Evolutionary conservation across 1,140 invertebrate genomes (phyloP), one percentile per base, ranked within the genome.

Genomic region (Thaumetopoea pityocampa): DNA sequence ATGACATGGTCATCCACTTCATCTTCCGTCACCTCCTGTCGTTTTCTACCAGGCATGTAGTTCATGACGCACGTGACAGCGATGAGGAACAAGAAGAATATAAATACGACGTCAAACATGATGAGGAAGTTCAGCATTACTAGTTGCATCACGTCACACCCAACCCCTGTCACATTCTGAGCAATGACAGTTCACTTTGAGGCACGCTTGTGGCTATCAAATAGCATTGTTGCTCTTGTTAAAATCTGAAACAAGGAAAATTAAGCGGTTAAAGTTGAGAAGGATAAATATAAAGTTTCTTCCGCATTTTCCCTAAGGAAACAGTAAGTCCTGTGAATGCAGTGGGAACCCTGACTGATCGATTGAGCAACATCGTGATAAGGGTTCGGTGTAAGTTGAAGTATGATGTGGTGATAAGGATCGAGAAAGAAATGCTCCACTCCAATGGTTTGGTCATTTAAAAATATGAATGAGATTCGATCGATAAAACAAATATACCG

Each of bases 101-200:
- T 87, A 87, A 94, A 94, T 72, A 93, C 92, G 70, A 93, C 88
- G 85, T 94, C 92, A 88, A 94, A 94, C 92, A 94, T 93, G 86
- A 93, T 89, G 70, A 94, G 88, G 58, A 92, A 93, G 85, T 94
- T 93, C 83, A 93, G 88, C 87, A 91, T 92, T 89, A 93, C 87
- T 67, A 93, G 86, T 89, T 90, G 92, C 92, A 94, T 94, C 79
- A 83, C 83, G 81, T 51, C 48, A 57, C 49, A 12, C 35, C 42
- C 35, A 38, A 48, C 33, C 49, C 32, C 36, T 45, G 53, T 78
- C 64, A 71, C 68, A 80, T 79, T 61, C 65, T 77, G 65, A 51
- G 64, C 48, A 34, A n/a, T 52, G 18, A 40, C 11, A 46, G 16
- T n/a, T 29, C 15, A 10, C 19, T 43, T 10, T 16, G 22, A 33